phyloP scores from a whole-genome alignment of 2,113 vertebrate genomes.

The Ictalurus furcatus region DNA sequence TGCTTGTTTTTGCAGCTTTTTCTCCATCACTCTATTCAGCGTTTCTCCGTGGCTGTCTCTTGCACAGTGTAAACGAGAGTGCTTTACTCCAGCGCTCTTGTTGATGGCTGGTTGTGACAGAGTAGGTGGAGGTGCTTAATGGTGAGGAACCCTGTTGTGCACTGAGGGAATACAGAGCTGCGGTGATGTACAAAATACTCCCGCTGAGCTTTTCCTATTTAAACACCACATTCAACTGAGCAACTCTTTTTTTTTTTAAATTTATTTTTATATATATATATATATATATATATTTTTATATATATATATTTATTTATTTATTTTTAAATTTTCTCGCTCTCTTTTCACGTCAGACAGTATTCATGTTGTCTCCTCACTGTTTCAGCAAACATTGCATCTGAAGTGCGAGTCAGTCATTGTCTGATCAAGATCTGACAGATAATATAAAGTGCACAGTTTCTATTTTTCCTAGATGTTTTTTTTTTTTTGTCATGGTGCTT shows the following conservation, averaged over 20 bases:
- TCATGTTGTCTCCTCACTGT: background rate
- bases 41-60: conserved; percentile 49
- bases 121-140: conserved; percentile 52
- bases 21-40: background rate
- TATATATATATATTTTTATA: too few species aligned
- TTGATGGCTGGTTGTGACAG: conserved; percentile 48
- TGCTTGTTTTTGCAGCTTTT: background rate
- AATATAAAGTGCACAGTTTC: background rate
- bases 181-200: conserved; percentile 18
- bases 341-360: background rate
- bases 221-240: background rate
- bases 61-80: conserved; percentile 39
- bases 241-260: too few species aligned
- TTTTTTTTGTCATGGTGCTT: background rate
- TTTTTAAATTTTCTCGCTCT: background rate
- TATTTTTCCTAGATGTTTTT: background rate
- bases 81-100: conserved; percentile 27
- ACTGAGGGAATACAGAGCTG: conserved; percentile 10
- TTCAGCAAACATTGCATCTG: background rate
- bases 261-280: too few species aligned
- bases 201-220: conserved; percentile 25
- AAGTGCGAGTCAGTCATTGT: background rate
- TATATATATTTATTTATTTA: too few species aligned
- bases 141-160: conserved; percentile 41
- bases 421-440: background rate